These are phyloP conservation scores for Rhynchotus rufescens DNA, from an alignment of 2,797 vertebrate species.

Conservation along the genomic window DNA sequence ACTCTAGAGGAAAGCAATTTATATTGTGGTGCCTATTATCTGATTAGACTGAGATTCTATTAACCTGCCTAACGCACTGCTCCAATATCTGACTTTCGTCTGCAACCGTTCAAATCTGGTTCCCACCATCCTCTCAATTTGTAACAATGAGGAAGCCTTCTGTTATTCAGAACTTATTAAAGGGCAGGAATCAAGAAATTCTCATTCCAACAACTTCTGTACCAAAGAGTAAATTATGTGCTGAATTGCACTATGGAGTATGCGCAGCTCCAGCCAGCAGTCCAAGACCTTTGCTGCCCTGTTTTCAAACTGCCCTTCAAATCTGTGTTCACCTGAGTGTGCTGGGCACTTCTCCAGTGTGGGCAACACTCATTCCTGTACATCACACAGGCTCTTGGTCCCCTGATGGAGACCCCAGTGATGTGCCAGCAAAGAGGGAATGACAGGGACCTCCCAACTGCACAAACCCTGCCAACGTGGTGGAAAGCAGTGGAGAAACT, in stretches of 20 bases:
- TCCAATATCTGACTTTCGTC: conserved; percentile 10
- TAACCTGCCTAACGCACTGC: conserved; percentile 25
- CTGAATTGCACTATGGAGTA: neutral
- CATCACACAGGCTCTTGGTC: neutral
- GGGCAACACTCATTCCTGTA: neutral
- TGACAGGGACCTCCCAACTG: too few relatives aligned
- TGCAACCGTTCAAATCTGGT: conserved; percentile 11
- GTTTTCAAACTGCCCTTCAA: neutral
- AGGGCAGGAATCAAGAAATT: conserved; percentile 16
- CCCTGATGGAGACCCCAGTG: neutral
- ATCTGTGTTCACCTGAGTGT: neutral
- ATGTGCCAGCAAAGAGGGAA: too few relatives aligned
- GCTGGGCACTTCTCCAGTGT: neutral
- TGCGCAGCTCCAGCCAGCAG: neutral
- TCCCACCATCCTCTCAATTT: neutral
- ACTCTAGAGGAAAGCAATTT: conserved; percentile 41
- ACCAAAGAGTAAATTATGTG: neutral
- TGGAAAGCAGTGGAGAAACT: too few relatives aligned
- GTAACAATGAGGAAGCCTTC: conserved; percentile 9
- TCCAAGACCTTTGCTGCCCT: neutral
- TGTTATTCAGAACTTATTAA: conserved; percentile 20
- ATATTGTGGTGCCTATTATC: conserved; percentile 6
- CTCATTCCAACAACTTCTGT: neutral
- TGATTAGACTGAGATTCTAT: conserved; percentile 58
- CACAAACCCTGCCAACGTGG: too few relatives aligned